A percentile compares a stretch with the other conserved stretches of the same genome.
phyloP scores from a whole-genome alignment of 2,888 invertebrate species.

The Apodemia hepburni region DNA sequence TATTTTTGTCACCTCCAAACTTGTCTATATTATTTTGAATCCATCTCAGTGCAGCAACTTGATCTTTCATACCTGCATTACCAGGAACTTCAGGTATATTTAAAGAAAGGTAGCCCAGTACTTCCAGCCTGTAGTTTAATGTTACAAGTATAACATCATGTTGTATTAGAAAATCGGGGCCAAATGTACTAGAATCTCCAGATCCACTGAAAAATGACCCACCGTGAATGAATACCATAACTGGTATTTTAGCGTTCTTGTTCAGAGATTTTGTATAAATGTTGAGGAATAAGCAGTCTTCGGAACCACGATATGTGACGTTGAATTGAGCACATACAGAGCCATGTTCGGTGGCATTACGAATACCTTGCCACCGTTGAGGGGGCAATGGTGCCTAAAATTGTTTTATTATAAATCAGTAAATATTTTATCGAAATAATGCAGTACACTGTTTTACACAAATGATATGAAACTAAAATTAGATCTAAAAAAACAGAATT shows the following conservation, averaged over 20 bases:
- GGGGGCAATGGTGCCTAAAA: conserved; percentile 34
- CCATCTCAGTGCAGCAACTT: conserved; percentile 53
- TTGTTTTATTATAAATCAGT: not conserved
- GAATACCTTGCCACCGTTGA: conserved; percentile 47
- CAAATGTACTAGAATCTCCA: conserved; percentile 48
- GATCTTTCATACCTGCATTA: conserved; percentile 62
- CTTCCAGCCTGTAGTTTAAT: conserved; percentile 57
- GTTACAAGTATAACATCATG: conserved; percentile 63
- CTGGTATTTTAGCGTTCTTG: conserved; percentile 44
- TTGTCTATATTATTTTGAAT: conserved; percentile 48
- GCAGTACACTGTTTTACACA: not conserved
- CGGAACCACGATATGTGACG: conserved; percentile 45
- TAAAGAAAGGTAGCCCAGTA: conserved; percentile 44
- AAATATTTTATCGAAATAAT: not conserved
- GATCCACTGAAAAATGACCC: conserved; percentile 58
- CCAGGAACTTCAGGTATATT: conserved; percentile 54
- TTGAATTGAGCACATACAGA: conserved; percentile 56
- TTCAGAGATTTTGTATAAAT: conserved; percentile 48
- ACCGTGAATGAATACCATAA: conserved; percentile 66
- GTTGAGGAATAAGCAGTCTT: conserved; percentile 58
- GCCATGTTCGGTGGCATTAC: conserved; percentile 52
- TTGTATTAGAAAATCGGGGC: conserved; percentile 55
- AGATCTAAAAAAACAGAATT: too few relatives aligned
- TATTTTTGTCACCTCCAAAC: conserved; percentile 55
- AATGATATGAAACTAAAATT: too few relatives aligned